These are phyloP conservation scores for Takifugu rubripes DNA, from an alignment of 2,797 vertebrate genomes.

Conservation along the genomic window DNA sequence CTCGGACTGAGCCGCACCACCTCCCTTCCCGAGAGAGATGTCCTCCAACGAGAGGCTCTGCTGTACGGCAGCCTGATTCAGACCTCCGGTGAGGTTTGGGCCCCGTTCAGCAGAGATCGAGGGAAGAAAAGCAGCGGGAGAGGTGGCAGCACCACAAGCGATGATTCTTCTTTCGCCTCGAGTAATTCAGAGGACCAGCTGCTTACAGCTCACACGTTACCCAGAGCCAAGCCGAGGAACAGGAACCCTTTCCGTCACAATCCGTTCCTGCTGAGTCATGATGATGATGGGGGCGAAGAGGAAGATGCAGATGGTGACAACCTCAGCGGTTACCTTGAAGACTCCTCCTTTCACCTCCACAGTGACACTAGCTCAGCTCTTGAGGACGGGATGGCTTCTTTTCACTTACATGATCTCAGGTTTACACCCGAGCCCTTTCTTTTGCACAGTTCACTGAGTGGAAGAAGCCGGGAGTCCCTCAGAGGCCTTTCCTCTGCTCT, in stretches of 20 bases:
- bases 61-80: conserved; percentile 88
- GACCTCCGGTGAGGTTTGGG: conserved; percentile 57
- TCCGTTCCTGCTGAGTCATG: conserved; percentile 85
- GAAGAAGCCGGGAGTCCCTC: conserved; percentile 60
- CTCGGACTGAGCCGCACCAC: conserved; percentile 81
- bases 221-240: conserved; percentile 51
- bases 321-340: conserved; percentile 77
- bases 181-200: conserved; percentile 75
- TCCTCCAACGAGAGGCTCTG: conserved; percentile 85
- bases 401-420: conserved; percentile 68
- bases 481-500: conserved; percentile 58
- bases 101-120: conserved; percentile 42
- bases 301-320: conserved; percentile 74
- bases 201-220: conserved; percentile 57
- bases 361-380: conserved; percentile 53
- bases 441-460: conserved; percentile 73
- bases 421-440: conserved; percentile 80
- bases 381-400: conserved; percentile 43
- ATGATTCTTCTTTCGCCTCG: conserved; percentile 74
- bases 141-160: conserved; percentile 69
- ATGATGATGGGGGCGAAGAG: conserved; percentile 69
- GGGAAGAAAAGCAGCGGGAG: conserved; percentile 49
- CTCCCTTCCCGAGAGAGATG: conserved; percentile 85
- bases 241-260: conserved; percentile 80
- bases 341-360: conserved; percentile 80